Conservation (phyloP, 2,797 vertebrate species). For the Tapirus indicus region DNA sequence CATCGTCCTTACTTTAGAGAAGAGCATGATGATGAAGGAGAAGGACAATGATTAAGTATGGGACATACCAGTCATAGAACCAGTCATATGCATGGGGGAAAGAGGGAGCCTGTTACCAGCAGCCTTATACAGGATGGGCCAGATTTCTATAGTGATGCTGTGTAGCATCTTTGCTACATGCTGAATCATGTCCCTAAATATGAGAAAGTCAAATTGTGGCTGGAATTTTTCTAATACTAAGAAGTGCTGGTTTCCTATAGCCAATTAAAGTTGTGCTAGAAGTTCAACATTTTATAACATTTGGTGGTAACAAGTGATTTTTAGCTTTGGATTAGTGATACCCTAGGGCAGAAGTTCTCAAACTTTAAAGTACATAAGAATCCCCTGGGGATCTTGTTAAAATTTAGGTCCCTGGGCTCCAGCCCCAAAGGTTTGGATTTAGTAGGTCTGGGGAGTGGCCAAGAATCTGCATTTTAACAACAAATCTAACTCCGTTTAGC, state of each 20-base stretch:
- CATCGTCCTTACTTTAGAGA: background rate
- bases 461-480: constrained; percentile 72
- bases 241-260: constrained; percentile 51
- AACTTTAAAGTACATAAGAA: background rate
- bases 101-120: background rate
- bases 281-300: constrained; percentile 35
- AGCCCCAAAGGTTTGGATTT: constrained; percentile 37
- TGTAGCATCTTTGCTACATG: background rate
- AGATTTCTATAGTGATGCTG: background rate
- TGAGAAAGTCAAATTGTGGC: constrained; percentile 20
- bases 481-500: background rate
- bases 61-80: background rate
- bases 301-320: constrained; percentile 45
- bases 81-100: background rate
- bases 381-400: constrained; percentile 70
- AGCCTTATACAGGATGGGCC: background rate
- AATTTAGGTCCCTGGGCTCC: constrained; percentile 55
- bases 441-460: background rate
- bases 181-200: background rate
- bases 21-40: background rate
- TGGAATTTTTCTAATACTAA: constrained; percentile 30
- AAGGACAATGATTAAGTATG: background rate
- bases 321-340: constrained; percentile 52
- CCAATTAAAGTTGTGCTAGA: constrained; percentile 22
- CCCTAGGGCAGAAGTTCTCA: constrained; percentile 31